These are phyloP conservation scores for Hylomyscus alleni DNA, from an alignment of 2,797 vertebrate species.

Conservation along the genomic window DNA sequence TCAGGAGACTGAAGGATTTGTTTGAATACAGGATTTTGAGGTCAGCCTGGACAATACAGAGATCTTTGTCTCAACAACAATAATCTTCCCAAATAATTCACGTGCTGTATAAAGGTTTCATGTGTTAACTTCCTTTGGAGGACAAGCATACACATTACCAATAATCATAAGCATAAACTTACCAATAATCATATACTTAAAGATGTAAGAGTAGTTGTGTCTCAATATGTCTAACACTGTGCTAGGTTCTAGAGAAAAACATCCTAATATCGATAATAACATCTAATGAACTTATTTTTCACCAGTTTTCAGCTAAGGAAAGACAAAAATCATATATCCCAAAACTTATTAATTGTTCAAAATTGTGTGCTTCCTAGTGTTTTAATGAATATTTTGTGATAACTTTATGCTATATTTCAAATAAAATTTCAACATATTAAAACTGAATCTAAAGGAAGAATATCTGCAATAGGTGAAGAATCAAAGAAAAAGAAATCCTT, in stretches of 20 bases:
- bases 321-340: constrained; percentile 32
- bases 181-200: constrained; percentile 99
- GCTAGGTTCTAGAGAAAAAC: constrained; percentile 32
- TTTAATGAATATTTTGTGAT: neutral
- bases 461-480: constrained; percentile 47
- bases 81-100: constrained; percentile 60
- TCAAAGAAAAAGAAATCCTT: constrained; percentile 19
- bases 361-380: neutral
- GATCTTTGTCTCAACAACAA: neutral
- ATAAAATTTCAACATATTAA: constrained; percentile 49
- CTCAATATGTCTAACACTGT: constrained; percentile 20
- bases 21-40: neutral
- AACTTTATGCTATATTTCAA: constrained; percentile 41
- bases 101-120: constrained; percentile 2
- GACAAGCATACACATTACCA: constrained; percentile 84
- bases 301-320: constrained; percentile 59
- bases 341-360: neutral
- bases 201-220: constrained; percentile 99
- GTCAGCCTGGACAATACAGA: neutral
- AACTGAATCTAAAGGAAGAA: constrained; percentile 38
- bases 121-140: constrained; percentile 35
- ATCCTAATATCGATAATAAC: constrained; percentile 57
- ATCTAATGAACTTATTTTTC: constrained; percentile 47
- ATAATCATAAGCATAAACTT: constrained; percentile 97
- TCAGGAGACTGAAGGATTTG: neutral